phyloP scores from a whole-genome alignment of 23 tunicate species.

The Clavelina lepadiformis region DNA sequence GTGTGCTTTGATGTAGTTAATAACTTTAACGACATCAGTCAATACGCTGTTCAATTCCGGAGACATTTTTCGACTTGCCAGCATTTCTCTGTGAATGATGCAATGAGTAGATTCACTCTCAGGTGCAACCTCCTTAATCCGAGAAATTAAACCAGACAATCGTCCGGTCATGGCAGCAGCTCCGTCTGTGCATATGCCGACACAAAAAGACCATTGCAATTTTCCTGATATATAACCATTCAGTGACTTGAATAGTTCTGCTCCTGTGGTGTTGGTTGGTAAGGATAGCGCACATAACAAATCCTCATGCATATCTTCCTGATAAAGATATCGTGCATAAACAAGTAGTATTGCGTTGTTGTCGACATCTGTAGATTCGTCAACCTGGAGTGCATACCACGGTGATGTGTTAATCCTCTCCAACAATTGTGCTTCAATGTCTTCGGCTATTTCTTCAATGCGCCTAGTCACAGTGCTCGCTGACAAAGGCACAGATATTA shows the following conservation, averaged over 20 bases:
- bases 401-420: conserved; percentile 18
- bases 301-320: conserved; percentile 21
- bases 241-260: conserved; percentile 33
- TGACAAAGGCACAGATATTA: conserved; percentile 13
- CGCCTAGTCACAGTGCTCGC: conserved; percentile 24
- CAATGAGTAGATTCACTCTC: conserved; percentile 20
- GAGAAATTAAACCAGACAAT: conserved; percentile 30
- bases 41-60: conserved; percentile 27
- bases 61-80: conserved; percentile 25
- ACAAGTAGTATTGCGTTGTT: conserved; percentile 25
- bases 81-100: conserved; percentile 48
- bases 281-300: conserved; percentile 28
- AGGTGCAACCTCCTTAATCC: conserved; percentile 25
- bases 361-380: conserved; percentile 26
- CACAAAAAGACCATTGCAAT: conserved; percentile 42
- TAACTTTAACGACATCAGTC: conserved; percentile 31
- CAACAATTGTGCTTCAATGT: conserved; percentile 23
- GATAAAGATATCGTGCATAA: conserved; percentile 34
- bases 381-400: conserved; percentile 18
- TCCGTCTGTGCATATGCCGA: conserved; percentile 58
- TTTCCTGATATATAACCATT: conserved; percentile 4
- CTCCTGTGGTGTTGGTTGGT: conserved; percentile 30
- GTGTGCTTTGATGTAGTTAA: conserved; percentile 24
- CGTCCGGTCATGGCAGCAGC: conserved; percentile 18
- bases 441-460: conserved; percentile 24